Evolutionary conservation across 1,140 invertebrate species (phyloP), one percentile per base, ranked within the genome.

Genomic region (Neodiprion fabricii): DNA sequence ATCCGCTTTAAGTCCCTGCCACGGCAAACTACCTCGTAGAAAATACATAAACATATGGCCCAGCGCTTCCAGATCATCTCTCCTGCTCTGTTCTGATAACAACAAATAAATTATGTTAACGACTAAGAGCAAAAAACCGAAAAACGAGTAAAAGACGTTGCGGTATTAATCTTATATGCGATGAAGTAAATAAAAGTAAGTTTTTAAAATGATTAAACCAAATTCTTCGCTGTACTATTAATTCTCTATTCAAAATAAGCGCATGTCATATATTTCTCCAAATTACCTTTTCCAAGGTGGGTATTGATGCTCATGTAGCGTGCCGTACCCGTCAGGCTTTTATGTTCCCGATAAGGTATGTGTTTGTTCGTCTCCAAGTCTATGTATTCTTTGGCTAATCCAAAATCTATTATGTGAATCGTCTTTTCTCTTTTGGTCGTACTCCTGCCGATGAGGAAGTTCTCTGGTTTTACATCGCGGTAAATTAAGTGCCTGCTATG

Each of bases 1-100:
- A 88, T 99, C 98, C 78, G 99, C 99, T 91, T 99, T 99, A 81
- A 99, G 92, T 78, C 99, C 99, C 91, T 99, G 98, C 99, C 99
- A 99, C 74, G 99, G 99, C 87, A 99, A 92, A 85, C 96, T 98
- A 79, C 98, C 98, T 83, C 98, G 92, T 85, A 99, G 91, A 91
- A 99, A 99, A 91, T 99, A 99, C 98, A 99, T 99, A 91, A 99
- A 99, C 98, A 99, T 99, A 91, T 99, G 98, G 77, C 99, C 99
- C 79, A 99, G 90, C 73, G 98, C 98, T 90, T 99, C 99, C 84
- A 99, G 91, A 91, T 99, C 99, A 90, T 99, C 99, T 87, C 99
- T 92, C 87, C 99, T 92, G 86, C 97, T 99, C 94, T 99, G 98
- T 91, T 99, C 99, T 95, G 90, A 67, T 90, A 88, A 74, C 74